Evolutionary conservation across 2,113 vertebrate species (phyloP).

Genomic region (Piaya cayana): DNA sequence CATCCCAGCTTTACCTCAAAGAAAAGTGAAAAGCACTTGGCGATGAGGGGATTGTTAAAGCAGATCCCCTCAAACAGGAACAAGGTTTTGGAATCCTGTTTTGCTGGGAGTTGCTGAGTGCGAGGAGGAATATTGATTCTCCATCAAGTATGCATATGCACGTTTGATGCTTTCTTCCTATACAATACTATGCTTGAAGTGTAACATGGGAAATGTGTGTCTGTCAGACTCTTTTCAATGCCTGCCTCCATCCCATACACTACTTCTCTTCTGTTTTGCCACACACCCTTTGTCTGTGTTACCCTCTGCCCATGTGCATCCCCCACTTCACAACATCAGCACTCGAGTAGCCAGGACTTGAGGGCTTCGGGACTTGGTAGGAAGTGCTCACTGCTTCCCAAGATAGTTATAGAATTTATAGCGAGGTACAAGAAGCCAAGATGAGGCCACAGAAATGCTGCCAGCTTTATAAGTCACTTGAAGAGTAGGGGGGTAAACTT

Average conservation of each 20-base stretch:
- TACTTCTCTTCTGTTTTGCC: not conserved
- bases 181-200: not conserved
- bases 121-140: not conserved
- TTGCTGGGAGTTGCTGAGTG: not conserved
- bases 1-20: not conserved
- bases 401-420: not conserved
- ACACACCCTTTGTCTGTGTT: not conserved
- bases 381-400: rapidly evolving
- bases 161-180: not conserved
- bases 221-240: not conserved
- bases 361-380: not conserved
- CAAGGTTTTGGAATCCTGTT: not conserved
- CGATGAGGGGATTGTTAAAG: not conserved
- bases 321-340: not conserved
- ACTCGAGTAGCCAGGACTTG: not conserved
- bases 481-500: not conserved
- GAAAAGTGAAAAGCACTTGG: not conserved
- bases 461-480: not conserved
- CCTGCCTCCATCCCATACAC: not conserved
- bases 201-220: no score
- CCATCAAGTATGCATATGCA: rapidly evolving
- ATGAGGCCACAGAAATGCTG: not conserved
- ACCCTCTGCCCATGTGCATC: not conserved
- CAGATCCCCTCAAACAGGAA: not conserved
- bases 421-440: not conserved